Evolutionary conservation across 2,888 invertebrate genomes (phyloP).

Genomic region (Aphrophora alni): DNA sequence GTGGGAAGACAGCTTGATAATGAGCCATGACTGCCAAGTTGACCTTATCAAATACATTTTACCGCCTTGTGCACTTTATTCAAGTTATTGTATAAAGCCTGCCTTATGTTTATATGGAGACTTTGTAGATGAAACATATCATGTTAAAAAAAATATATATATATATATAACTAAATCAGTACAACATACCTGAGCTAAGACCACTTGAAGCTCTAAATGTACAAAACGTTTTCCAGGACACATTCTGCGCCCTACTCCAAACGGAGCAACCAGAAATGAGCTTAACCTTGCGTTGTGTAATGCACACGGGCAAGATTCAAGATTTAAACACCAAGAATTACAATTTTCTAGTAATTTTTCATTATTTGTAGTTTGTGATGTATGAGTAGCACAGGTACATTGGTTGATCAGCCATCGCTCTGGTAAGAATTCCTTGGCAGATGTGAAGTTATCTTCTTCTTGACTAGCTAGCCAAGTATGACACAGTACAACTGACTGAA

Average conservation of each 20-base stretch:
- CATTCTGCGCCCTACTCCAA: conserved; percentile 79
- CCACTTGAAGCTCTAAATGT: conserved; percentile 75
- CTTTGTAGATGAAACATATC: too few species aligned
- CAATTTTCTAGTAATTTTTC: not conserved
- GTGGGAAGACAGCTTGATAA: too few species aligned
- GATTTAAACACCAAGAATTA: conserved; percentile 9
- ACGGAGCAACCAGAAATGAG: conserved; percentile 74
- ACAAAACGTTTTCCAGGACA: conserved; percentile 88
- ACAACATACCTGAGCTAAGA: conserved; percentile 74
- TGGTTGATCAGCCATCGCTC: conserved; percentile 75
- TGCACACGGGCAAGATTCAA: not conserved
- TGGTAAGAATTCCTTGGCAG: conserved; percentile 73
- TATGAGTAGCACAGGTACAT: conserved; percentile 37
- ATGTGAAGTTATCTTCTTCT: conserved; percentile 75
- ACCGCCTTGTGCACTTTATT: too few species aligned
- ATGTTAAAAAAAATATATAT: too few species aligned
- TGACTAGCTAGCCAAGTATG: conserved; percentile 85
- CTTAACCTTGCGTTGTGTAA: conserved; percentile 60
- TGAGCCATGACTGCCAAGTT: too few species aligned
- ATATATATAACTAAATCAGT: not conserved
- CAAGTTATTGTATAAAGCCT: too few species aligned
- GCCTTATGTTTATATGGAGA: too few species aligned
- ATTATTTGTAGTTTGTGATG: not conserved
- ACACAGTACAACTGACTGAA: conserved; percentile 76
- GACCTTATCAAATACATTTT: too few species aligned